Base-by-base conservation (phyloP, 2,797 vertebrate genomes). In the Semotilus atromaculatus region DNA sequence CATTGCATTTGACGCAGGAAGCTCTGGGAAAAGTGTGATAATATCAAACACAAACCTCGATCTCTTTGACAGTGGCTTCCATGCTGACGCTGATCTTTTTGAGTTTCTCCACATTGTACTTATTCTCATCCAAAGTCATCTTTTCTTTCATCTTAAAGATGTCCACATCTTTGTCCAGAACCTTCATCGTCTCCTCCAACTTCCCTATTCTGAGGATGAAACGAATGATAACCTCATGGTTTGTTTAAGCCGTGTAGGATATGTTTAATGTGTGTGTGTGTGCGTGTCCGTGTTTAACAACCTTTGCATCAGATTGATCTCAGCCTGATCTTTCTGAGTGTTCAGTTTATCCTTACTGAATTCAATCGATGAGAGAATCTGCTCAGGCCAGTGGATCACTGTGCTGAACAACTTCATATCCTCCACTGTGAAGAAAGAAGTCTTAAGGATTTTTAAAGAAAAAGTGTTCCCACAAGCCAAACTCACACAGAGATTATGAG, bases 321-420 rank as follows among this genome's bases (percentile, higher is more conserved):
- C 95, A 1, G 93, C 92, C 2, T 94, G 85, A 67, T 93, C 89
- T 89, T 90, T 96, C 64, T 85, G 91, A 11, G 58, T 88, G 55
- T 36, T 48, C 85, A 97, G 85, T 19, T 92, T 80, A 7, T 67
- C 86, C 86, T 92, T 93, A 86, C 92, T 93, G n/a, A 80, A 87
- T 9, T 97, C 94, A 89, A 97, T 96, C 78, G 96, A 85, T 21
- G 76, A 86, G 73, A 93, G 87, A 76, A 98, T 96, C 77, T 94
- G 90, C n/a, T 88, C 92, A 2, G 96, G 96, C 97, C 97, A 99
- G 67, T 94, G 93, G 89, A 98, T 96, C 84, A 97, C 92, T 7
- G 45, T 82, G 67, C 96, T 94, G 88, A 98, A 97, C 90, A 98
- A 87, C 84, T 93, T 95, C 86, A 98, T 88, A 84, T 98, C 97